Base-by-base conservation (phyloP, 2,888 invertebrate genomes). In the Pardosa pseudoannulata region DNA sequence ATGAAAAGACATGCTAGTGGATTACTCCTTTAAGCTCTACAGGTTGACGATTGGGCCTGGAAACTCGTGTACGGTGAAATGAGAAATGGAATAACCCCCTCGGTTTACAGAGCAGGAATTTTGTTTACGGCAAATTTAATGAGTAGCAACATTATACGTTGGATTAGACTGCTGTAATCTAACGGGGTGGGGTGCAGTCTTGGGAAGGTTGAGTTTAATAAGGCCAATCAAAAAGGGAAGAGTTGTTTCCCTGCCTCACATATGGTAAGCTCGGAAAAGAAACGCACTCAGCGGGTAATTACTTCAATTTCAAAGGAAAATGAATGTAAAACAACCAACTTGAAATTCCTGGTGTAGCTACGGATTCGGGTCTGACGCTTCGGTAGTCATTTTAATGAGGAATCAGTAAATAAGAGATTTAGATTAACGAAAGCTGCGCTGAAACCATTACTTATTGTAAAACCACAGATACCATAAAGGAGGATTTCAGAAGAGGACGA, bases 61-160 rank as follows among this genome's bases (percentile, higher is more conserved):
- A 73, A 5, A 73, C 39, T 39, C 50, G 31, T 65, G 65, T 36
- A 32, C 46, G 68, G 36, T 62, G 81, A 74, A 81, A 79, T 79
- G 78, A 76, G 76, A 67, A 80, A 80, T 80, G 67, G 80, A 65
- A 80, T 73, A 73, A 80, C 73, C 80, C 80, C 65, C 50, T 16
- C 64, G 36, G 56, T 73, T 70, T 36, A 68, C 39, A 29, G 36
- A 76, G 28, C 31, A 11, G 39, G 70, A 75, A 29, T 75, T 82
- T 82, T 82, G 64, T 82, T 76, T 82, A 71, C 75, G 62, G 46
- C 27, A 46, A 75, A 71, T 82, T 75, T 82, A 82, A 82, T 82
- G 82, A 82, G 75, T 76, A 75, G 82, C 31, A 75, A 76, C 71
- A 74, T 82, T 82, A 82, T 75, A 64, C 41, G 41, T 70, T 82